Percentiles rank a stretch among this genome's conserved stretches.
Conservation (phyloP, 2,113 vertebrate species). For the Chionodraco myersi region DNA sequence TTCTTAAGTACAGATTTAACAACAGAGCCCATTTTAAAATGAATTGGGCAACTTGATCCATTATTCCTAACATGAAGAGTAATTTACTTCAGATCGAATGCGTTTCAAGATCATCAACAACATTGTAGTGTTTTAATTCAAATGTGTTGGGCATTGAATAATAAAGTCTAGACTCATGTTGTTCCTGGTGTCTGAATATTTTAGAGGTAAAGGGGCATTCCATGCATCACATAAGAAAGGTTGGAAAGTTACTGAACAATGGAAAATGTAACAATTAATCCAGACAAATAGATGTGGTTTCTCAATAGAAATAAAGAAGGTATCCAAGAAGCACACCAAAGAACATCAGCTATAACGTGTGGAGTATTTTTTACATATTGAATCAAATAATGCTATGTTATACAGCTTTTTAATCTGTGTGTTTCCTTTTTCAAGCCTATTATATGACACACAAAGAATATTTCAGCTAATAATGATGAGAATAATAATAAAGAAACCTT, state of each 20-base stretch:
- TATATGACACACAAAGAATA: background rate
- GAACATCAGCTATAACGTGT: background rate
- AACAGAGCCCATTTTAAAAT: no score
- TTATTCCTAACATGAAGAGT: no score
- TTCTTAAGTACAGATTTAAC: no score
- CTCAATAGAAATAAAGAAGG: background rate
- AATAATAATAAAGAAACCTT: slow-evolving; percentile 6
- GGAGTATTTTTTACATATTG: background rate
- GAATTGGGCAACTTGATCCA: no score
- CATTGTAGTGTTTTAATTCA: background rate
- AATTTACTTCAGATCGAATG: no score
- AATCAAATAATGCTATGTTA: background rate
- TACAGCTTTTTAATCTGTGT: background rate
- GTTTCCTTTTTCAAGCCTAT: background rate
- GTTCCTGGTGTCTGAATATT: background rate
- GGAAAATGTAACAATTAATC: background rate
- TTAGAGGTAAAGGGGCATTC: background rate
- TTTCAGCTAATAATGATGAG: background rate
- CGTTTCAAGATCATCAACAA: no score
- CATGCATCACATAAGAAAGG: background rate
- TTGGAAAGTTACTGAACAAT: background rate
- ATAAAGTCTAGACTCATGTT: background rate
- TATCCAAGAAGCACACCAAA: background rate
- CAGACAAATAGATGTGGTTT: background rate
- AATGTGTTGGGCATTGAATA: background rate